A percentile compares a stretch with the other conserved stretches of the same genome.
phyloP scores from a whole-genome alignment of 2,797 vertebrate genomes.

The Tenualosa ilisha region DNA sequence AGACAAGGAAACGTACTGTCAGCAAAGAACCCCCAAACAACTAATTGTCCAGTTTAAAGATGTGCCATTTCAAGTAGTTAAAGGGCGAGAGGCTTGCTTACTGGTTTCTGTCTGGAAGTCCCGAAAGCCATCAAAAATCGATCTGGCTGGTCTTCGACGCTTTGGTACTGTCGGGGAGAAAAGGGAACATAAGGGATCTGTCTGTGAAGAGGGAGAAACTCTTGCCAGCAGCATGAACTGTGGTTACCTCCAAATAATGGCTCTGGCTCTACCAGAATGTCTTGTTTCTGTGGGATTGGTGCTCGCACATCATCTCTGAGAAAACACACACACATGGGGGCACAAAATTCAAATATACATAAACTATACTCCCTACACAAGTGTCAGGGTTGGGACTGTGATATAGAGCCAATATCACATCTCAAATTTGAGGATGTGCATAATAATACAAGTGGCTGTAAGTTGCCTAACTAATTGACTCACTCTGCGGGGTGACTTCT shows the following conservation, averaged over 20 bases:
- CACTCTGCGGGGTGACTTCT: conserved; percentile 79
- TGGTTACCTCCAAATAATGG: conserved; percentile 90
- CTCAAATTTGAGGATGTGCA: background rate
- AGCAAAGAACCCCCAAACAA: background rate
- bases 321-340: conserved; percentile 30
- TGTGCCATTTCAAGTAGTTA: background rate
- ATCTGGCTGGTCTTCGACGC: conserved; percentile 92
- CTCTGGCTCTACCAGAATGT: conserved; percentile 97
- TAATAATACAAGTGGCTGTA: background rate
- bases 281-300: conserved; percentile 98
- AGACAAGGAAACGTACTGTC: conserved; percentile 33
- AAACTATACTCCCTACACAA: background rate
- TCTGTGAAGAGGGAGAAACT: background rate
- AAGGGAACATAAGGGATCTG: background rate
- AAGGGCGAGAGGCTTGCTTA: conserved; percentile 60
- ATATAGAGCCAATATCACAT: background rate
- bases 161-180: conserved; percentile 83
- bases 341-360: background rate
- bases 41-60: background rate
- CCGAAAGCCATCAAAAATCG: conserved; percentile 98
- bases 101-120: conserved; percentile 99
- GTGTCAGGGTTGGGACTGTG: background rate
- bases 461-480: conserved; percentile 42
- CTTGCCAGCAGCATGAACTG: background rate
- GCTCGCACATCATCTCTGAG: conserved; percentile 93